These are phyloP conservation scores for Escarpia spicata DNA, from an alignment of 2,888 invertebrate species.

Conservation along the genomic window DNA sequence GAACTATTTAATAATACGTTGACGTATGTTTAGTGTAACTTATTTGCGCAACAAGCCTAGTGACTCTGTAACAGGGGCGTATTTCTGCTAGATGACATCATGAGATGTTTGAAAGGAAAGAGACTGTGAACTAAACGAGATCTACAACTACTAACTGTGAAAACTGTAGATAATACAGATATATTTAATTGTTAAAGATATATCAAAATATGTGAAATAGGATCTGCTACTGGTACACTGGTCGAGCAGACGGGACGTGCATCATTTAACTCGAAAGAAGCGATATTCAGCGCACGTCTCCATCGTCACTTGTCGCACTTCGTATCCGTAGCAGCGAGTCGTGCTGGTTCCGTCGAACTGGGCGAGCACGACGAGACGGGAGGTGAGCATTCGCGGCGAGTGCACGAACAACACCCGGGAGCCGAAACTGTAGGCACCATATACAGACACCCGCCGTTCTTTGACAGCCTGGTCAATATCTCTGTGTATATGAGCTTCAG, in stretches of 20 bases:
- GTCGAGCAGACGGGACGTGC: not conserved
- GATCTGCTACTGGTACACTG: not conserved
- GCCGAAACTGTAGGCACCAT: slow-evolving; percentile 23
- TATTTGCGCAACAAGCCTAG: too few relatives aligned
- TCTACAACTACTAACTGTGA: too few relatives aligned
- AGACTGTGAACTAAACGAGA: too few relatives aligned
- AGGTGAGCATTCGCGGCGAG: not conserved
- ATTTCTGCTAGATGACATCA: too few relatives aligned
- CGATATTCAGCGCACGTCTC: slow-evolving; percentile 24
- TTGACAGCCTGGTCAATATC: not conserved
- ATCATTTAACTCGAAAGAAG: slow-evolving; percentile 14
- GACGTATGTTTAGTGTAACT: too few relatives aligned
- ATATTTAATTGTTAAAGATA: too few relatives aligned
- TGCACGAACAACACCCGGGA: slow-evolving; percentile 20
- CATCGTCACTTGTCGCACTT: slow-evolving; percentile 21
- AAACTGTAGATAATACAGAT: too few relatives aligned
- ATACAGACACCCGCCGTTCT: not conserved
- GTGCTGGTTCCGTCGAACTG: slow-evolving; percentile 18
- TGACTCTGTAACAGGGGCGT: too few relatives aligned
- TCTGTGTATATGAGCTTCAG: not conserved
- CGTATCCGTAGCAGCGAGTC: not conserved
- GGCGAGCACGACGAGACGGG: slow-evolving; percentile 19
- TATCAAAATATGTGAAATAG: too few relatives aligned
- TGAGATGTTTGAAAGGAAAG: too few relatives aligned
- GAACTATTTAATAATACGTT: too few relatives aligned